phyloP scores from a whole-genome alignment of 2,888 invertebrate species.

The Stenchaetothrips biformis region DNA sequence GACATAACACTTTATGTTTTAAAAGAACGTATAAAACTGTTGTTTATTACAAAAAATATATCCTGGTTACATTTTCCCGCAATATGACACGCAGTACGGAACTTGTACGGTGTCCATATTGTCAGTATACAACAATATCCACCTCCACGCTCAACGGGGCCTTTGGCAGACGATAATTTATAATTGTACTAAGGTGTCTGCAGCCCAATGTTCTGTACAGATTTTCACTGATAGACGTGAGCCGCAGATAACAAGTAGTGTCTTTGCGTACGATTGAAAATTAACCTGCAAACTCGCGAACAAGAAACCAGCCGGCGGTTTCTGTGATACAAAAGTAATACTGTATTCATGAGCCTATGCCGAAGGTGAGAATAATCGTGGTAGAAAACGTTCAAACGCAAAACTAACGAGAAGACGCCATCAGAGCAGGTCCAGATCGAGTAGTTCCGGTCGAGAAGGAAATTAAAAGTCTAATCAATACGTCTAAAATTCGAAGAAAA shows the following conservation, averaged over 20 bases:
- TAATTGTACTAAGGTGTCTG: neutral
- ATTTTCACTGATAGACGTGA: neutral
- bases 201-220: constrained; percentile 13
- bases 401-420: neutral
- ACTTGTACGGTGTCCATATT: constrained; percentile 8
- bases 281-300: neutral
- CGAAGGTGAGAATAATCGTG: constrained; percentile 15
- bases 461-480: too few species aligned
- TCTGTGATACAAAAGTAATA: constrained; percentile 24
- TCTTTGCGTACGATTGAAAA: constrained; percentile 4
- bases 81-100: constrained; percentile 13
- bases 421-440: neutral
- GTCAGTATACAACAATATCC: constrained; percentile 23
- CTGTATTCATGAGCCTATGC: constrained; percentile 23
- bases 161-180: neutral
- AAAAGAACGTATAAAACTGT: constrained; percentile 24
- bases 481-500: neutral
- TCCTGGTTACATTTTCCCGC: constrained; percentile 13
- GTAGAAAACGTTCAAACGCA: constrained; percentile 20
- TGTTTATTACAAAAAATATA: constrained; percentile 24
- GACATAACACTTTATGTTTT: constrained; percentile 5
- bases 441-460: too few species aligned
- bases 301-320: constrained; percentile 18
- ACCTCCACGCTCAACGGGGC: neutral
- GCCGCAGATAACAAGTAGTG: neutral